Evolutionary conservation across 2,888 invertebrate genomes (phyloP), one percentile per base, ranked within the genome.

Genomic region (Dynastes maya): DNA sequence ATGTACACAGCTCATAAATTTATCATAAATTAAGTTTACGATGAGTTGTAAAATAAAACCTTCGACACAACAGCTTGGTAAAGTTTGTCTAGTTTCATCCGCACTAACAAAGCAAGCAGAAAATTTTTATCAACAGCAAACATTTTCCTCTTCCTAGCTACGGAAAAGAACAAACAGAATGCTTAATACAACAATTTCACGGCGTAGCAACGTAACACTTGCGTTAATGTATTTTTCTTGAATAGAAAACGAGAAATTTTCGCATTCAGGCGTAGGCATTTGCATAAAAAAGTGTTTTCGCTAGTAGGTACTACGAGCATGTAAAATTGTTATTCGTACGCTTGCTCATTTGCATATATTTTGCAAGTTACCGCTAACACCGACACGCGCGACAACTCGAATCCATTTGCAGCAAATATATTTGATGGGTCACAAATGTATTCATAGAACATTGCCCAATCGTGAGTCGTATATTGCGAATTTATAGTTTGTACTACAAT

Each of bases 281-380:
- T 27, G 29, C 22, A 27, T 29, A 22, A 61, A 61, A 22, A 61
- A 61, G 29, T 61, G 61, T 61, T 27, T 11, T 45, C 22, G 61
- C 27, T 22, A 22, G 29, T 61, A 9, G 11, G 61, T 29, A 11
- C 61, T 8, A 61, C 29, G 61, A 27, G 11, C 5, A 29, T 16
- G 16, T 22, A 45, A 16, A 16, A 16, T 13, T 45, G 27, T 11
- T 68, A 45, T 68, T 22, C 49, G 22, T 27, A 49, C 45, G 22
- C 49, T 45, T 68, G 27, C n/a, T 29, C 27, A 51, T 49, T 27
- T 68, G 45, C 45, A 45, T 45, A 45, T 45, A 45, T 45, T 45
- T 68, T 27, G 45, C 68, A 68, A 68, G 49, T 68, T 51, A 68
- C 13, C 27, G 68, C 68, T 29, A 68, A 22, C 29, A 29, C 9